phyloP scores from a whole-genome alignment of 2,797 vertebrate genomes.

The Takifugu ocellatus region DNA sequence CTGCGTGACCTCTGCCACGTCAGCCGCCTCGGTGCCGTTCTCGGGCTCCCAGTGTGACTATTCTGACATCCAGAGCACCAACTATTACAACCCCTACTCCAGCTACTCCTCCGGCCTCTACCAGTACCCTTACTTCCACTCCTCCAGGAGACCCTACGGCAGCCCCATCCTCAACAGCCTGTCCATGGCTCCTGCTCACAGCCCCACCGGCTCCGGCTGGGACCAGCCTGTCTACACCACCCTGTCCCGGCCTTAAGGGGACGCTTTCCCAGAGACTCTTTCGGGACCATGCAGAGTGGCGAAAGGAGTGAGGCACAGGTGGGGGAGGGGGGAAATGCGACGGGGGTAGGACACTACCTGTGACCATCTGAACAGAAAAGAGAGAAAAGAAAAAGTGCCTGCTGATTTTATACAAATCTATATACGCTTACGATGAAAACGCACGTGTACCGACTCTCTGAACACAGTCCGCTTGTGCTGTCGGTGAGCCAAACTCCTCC shows the following conservation, averaged over 20 bases:
- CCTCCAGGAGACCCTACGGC: constrained; percentile 87
- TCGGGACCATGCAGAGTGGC: constrained; percentile 74
- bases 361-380: constrained; percentile 25
- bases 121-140: constrained; percentile 96
- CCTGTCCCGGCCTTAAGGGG: constrained; percentile 84
- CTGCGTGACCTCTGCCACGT: constrained; percentile 77
- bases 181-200: constrained; percentile 89
- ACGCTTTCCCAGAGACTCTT: constrained; percentile 43
- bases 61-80: constrained; percentile 92
- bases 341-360: constrained; percentile 47
- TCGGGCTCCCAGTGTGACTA: constrained; percentile 92
- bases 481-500: constrained; percentile 76
- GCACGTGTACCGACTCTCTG: constrained; percentile 62
- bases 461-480: constrained; percentile 62
- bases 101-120: constrained; percentile 91
- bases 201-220: constrained; percentile 86
- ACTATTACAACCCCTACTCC: constrained; percentile 91
- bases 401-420: constrained; percentile 79
- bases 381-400: constrained; percentile 82
- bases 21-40: constrained; percentile 76
- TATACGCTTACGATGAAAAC: constrained; percentile 56
- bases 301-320: constrained; percentile 56
- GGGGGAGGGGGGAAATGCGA: not conserved
- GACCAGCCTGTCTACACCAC: constrained; percentile 98
- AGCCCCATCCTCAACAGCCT: constrained; percentile 90